phyloP scores from a whole-genome alignment of 2,797 vertebrate genomes.

The Lindbergichthys nudifrons region DNA sequence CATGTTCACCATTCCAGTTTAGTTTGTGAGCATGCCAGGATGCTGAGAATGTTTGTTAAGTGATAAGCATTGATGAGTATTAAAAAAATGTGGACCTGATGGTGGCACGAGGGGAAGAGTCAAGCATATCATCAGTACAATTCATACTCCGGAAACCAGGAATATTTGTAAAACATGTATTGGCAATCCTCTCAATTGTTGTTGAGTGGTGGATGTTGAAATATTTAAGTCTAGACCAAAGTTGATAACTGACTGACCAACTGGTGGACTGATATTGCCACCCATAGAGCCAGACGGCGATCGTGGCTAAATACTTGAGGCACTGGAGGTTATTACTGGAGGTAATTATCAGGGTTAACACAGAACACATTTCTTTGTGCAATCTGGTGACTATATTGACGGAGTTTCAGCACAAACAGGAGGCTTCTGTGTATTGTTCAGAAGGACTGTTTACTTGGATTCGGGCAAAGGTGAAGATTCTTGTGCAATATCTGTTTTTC shows the following conservation, averaged over 20 bases:
- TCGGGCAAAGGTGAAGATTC: conserved; percentile 53
- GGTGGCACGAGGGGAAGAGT: not conserved
- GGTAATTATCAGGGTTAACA: not conserved
- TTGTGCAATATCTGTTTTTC: conserved; percentile 56
- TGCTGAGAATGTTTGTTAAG: not conserved
- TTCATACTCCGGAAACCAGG: not conserved
- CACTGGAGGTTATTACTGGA: not conserved
- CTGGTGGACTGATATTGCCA: no score
- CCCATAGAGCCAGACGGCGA: not conserved
- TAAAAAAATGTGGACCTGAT: not conserved
- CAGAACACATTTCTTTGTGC: not conserved
- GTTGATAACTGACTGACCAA: not conserved
- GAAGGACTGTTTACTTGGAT: conserved; percentile 32
- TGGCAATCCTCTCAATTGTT: not conserved
- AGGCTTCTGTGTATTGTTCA: not conserved
- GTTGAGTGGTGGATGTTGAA: not conserved
- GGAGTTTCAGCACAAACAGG: no score
- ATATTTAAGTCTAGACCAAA: not conserved
- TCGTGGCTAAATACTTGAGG: not conserved
- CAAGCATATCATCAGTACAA: not conserved
- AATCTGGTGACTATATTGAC: no score
- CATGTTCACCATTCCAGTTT: not conserved
- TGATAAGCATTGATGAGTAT: not conserved
- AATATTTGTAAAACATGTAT: not conserved
- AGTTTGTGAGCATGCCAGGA: not conserved